Percentiles rank a stretch among this genome's conserved stretches.
phyloP scores from a whole-genome alignment of 2,113 vertebrate species.

The Setophaga coronata region DNA sequence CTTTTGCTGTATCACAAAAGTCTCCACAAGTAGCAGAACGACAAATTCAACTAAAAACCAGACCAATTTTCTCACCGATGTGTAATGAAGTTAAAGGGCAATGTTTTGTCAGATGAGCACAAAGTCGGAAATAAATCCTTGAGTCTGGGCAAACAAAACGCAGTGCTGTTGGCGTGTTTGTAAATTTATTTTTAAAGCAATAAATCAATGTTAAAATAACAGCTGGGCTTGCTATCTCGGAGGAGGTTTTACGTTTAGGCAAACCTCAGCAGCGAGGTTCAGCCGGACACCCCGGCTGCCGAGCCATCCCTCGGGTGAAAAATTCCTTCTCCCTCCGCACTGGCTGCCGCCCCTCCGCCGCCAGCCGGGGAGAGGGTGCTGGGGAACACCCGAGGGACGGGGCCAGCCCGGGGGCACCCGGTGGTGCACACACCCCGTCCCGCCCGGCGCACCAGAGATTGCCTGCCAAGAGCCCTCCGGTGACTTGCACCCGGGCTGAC shows the following conservation, averaged over 20 bases:
- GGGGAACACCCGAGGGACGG: neutral
- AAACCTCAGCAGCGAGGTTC: constrained; percentile 18
- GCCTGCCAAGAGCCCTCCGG: neutral
- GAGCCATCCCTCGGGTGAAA: neutral
- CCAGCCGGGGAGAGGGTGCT: neutral
- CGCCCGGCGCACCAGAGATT: neutral
- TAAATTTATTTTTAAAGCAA: constrained; percentile 79
- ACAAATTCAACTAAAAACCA: constrained; percentile 70
- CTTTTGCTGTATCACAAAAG: constrained; percentile 30
- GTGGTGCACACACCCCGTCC: neutral
- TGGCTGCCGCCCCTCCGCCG: neutral
- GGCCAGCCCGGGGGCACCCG: no score
- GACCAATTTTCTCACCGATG: constrained; percentile 70
- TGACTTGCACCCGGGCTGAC: neutral
- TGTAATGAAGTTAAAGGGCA: constrained; percentile 76
- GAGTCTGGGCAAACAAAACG: constrained; percentile 71
- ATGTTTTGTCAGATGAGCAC: constrained; percentile 76
- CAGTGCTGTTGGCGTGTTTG: constrained; percentile 69
- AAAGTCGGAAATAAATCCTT: constrained; percentile 78
- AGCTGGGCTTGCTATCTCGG: constrained; percentile 68
- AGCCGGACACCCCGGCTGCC: neutral
- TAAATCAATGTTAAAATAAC: constrained; percentile 80
- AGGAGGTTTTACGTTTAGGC: constrained; percentile 48
- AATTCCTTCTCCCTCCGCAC: neutral
- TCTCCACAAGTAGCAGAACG: constrained; percentile 44